A percentile compares a stretch with the other conserved stretches of the same genome.
Conservation (phyloP, 2,113 vertebrate genomes). For the Platysternon megacephalum region DNA sequence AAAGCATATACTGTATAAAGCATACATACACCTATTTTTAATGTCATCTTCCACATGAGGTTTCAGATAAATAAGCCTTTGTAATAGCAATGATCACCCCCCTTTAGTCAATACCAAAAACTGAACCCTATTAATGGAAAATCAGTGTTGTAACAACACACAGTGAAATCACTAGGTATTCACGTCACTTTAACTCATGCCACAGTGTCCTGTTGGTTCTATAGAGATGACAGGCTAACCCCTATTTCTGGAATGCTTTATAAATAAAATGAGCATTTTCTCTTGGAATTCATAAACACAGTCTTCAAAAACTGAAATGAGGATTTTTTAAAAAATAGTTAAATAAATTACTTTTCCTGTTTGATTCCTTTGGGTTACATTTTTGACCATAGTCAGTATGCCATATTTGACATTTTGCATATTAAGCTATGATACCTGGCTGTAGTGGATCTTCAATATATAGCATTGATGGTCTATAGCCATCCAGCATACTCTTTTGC, state of each 20-base stretch:
- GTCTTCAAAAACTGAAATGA: not conserved
- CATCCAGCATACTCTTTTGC: slow-evolving; percentile 96
- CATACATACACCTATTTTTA: not conserved
- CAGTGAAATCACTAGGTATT: fast-evolving
- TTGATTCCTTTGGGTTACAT: not conserved
- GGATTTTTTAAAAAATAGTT: not conserved
- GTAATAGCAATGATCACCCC: not conserved
- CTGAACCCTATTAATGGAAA: not conserved
- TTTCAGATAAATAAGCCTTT: not conserved
- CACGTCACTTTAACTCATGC: not conserved
- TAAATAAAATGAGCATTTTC: not conserved
- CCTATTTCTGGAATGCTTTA: not conserved
- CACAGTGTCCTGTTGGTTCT: no score
- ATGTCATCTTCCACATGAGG: not conserved
- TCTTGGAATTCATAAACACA: not conserved
- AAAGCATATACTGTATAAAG: not conserved
- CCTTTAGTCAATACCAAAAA: not conserved
- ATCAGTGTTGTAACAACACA: no score
- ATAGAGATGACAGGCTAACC: not conserved
- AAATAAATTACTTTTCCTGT: not conserved
- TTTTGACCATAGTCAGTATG: not conserved
- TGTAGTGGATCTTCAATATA: slow-evolving; percentile 97
- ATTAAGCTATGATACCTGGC: slow-evolving; percentile 84
- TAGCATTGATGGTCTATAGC: slow-evolving; percentile 97
- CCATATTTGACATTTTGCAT: not conserved